A percentile compares a stretch with the other conserved stretches of the same genome.
phyloP scores from a whole-genome alignment of 2,888 invertebrate species.

The Acrobasis suavella region DNA sequence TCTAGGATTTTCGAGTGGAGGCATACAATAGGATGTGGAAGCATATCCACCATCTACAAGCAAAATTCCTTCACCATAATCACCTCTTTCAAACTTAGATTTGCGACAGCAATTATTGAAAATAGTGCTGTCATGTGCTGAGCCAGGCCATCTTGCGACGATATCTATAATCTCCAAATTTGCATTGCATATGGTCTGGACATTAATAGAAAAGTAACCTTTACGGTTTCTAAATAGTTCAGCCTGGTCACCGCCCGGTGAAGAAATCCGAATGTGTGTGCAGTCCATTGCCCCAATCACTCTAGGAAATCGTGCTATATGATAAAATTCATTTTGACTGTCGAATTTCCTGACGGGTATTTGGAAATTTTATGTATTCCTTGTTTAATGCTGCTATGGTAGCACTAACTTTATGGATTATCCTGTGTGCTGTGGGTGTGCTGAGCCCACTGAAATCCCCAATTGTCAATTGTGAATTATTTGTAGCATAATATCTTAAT shows the following conservation, averaged over 20 bases:
- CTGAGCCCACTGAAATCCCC: slow-evolving; percentile 24
- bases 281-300: slow-evolving; percentile 22
- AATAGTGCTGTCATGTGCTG: slow-evolving; percentile 13
- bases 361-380: slow-evolving; percentile 15
- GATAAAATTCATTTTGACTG: no score
- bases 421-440: slow-evolving; percentile 21
- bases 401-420: slow-evolving; percentile 19
- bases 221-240: slow-evolving; percentile 13
- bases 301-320: slow-evolving; percentile 12
- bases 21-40: no score
- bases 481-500: slow-evolving; percentile 24
- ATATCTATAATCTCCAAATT: slow-evolving; percentile 8
- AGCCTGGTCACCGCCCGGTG: not conserved
- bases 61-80: no score
- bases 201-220: slow-evolving; percentile 11
- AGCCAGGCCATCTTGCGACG: not conserved
- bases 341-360: slow-evolving; percentile 1
- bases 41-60: no score
- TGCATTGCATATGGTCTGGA: slow-evolving; percentile 15
- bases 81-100: not conserved
- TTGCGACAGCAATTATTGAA: slow-evolving; percentile 4
- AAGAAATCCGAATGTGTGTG: slow-evolving; percentile 3
- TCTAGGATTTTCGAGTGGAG: no score
- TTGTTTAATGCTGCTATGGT: slow-evolving; percentile 8
- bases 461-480: slow-evolving; percentile 20